Evolutionary conservation across 2,113 vertebrate genomes (phyloP), one percentile per base, ranked within the genome.

Genomic region (human (Homo sapiens)): DNA sequence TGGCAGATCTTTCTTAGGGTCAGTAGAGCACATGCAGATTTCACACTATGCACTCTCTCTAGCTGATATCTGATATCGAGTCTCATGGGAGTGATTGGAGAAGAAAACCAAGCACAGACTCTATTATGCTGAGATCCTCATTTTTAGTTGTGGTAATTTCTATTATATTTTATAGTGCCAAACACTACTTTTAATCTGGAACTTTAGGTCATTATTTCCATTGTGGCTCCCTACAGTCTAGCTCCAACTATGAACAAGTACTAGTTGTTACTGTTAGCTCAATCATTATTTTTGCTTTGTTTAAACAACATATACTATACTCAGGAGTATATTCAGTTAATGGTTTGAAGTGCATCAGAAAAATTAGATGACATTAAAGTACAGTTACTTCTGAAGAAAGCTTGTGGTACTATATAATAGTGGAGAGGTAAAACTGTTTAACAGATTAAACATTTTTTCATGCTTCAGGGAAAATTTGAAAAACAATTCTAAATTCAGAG

Each of bases 311-410:
- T 83, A 25, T 97, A 80, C 61, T 81, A 88, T 27, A 57, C 95
- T 48, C 8, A 93, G 14, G 11, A 38, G 32, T 93, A 91, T 89
- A 23, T 94, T 61, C 30, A 75, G 3, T 81, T 57, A 76, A 90
- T 93, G n/a, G 30, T 83, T 86, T 48, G 68, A 87, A 73, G 23
- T 87, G 23, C 57, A 35, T 64, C 59, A n/a, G 16, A 85, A 92
- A 93, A 98, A 96, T 89, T 20, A 91, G 66, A 84, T 59, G 73
- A n/a, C 79, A 96, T 90, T 92, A 27, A 91, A 94, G 87, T 92
- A 84, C 16, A 92, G 59, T 11, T 23, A 30, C 11, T 52, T 48
- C 90, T 80, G 68, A 98, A 97, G 6, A 97, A 95, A 94, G 3
- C 3, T 27, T 0, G 27, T 85, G 91, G 88, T 11, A 92, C 61